A percentile compares a stretch with the other conserved stretches of the same genome.
phyloP scores from a whole-genome alignment of 92 coral and sea anemone species.

The Siderastrea siderea region DNA sequence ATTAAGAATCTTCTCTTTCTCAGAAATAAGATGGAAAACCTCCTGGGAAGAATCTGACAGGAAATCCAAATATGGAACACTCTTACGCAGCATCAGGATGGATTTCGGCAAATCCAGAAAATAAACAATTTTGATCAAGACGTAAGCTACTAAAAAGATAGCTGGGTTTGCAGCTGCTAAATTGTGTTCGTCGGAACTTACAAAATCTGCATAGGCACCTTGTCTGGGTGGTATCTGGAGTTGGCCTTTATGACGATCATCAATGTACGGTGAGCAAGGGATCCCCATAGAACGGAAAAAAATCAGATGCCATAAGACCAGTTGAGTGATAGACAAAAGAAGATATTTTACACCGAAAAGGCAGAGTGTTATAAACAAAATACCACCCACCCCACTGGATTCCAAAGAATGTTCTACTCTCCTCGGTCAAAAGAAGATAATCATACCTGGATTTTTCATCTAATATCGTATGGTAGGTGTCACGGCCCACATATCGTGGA shows the following conservation, averaged over 20 bases:
- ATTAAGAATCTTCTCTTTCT: slow-evolving; percentile 23
- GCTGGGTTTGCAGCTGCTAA: slow-evolving; percentile 49
- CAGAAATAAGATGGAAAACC: slow-evolving; percentile 35
- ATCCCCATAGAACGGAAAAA: slow-evolving; percentile 48
- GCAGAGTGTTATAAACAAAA: slow-evolving; percentile 62
- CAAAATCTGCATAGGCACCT: slow-evolving; percentile 34
- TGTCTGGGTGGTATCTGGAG: slow-evolving; percentile 30
- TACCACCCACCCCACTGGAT: slow-evolving; percentile 80
- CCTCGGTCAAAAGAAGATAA: slow-evolving; percentile 44
- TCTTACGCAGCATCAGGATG: slow-evolving; percentile 22
- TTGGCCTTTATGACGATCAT: slow-evolving; percentile 66
- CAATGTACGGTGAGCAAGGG: slow-evolving; percentile 65
- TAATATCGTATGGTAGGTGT: slow-evolving; percentile 44
- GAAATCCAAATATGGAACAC: slow-evolving; percentile 54
- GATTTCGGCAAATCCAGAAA: slow-evolving; percentile 59
- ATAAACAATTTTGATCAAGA: slow-evolving; percentile 46
- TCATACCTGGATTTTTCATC: slow-evolving; percentile 72
- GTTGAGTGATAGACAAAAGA: slow-evolving; percentile 67
- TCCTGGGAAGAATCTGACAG: slow-evolving; percentile 35
- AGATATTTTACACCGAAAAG: slow-evolving; percentile 76
- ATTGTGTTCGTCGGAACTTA: slow-evolving; percentile 1
- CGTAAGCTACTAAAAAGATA: slow-evolving; percentile 42
- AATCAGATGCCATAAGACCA: slow-evolving; percentile 60
- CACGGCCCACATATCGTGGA: slow-evolving; percentile 51
- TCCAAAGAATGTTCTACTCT: slow-evolving; percentile 59